Conservation (phyloP, 2,797 vertebrate species). For the Sardinella longiceps region DNA sequence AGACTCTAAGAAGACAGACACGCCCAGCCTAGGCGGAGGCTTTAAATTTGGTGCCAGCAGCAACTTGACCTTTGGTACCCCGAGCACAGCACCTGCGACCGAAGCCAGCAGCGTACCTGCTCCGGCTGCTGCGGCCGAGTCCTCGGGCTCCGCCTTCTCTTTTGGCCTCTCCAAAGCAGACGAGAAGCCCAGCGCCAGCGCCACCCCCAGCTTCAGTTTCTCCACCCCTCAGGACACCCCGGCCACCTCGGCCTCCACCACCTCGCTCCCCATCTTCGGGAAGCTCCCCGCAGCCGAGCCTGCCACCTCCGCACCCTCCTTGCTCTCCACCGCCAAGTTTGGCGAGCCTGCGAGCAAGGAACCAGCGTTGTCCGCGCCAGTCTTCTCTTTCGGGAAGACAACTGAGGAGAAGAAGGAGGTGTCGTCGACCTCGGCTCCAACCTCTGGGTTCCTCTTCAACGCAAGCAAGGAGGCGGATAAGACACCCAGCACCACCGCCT, state of each 20-base stretch:
- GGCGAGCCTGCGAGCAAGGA: constrained; percentile 67
- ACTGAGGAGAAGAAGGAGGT: constrained; percentile 80
- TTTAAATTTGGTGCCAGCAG: constrained; percentile 80
- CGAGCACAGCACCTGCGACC: constrained; percentile 67
- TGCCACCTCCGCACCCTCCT: not conserved
- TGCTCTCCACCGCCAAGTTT: constrained; percentile 24
- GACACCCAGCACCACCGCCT: constrained; percentile 54
- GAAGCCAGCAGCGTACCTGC: constrained; percentile 55
- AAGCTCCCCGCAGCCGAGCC: constrained; percentile 52
- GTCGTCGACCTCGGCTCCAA: constrained; percentile 32
- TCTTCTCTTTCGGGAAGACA: constrained; percentile 82
- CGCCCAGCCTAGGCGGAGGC: constrained; percentile 62
- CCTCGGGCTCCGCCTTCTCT: constrained; percentile 70
- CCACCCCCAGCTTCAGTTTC: constrained; percentile 59
- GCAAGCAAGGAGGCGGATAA: constrained; percentile 80
- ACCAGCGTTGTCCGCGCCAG: constrained; percentile 55
- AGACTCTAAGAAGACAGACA: constrained; percentile 77
- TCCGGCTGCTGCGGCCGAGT: not conserved
- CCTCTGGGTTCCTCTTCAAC: constrained; percentile 73
- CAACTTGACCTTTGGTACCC: constrained; percentile 62
- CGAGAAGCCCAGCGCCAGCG: constrained; percentile 65
- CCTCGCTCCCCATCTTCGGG: constrained; percentile 66
- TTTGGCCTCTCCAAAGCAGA: constrained; percentile 79
- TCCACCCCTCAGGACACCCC: constrained; percentile 43
- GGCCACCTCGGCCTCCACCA: constrained; percentile 46